phyloP scores from a whole-genome alignment of 2,888 invertebrate genomes.

The Parapristionchus giblindavisi region DNA sequence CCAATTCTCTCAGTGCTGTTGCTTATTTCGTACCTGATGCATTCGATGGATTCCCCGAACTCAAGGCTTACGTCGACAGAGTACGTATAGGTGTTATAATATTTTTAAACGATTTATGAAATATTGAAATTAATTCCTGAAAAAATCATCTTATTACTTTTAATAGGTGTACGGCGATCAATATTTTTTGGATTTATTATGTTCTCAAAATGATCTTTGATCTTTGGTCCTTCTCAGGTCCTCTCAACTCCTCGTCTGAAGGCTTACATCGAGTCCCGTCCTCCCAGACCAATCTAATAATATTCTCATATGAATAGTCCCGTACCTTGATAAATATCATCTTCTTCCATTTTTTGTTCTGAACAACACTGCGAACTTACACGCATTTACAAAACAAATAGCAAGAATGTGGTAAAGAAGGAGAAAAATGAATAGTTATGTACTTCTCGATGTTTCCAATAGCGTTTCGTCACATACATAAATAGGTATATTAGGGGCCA shows the following conservation, averaged over 20 bases:
- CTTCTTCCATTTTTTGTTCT: too few relatives aligned
- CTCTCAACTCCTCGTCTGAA: conserved; percentile 17
- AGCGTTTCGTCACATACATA: too few relatives aligned
- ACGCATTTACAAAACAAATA: too few relatives aligned
- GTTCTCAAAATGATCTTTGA: not conserved
- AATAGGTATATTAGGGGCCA: too few relatives aligned
- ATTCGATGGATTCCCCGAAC: conserved; percentile 21
- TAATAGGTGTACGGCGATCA: not conserved
- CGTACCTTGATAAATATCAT: too few relatives aligned
- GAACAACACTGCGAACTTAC: too few relatives aligned
- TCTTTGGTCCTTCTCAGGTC: not conserved
- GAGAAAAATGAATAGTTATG: too few relatives aligned
- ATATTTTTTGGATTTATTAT: not conserved
- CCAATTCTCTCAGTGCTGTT: conserved; percentile 3
- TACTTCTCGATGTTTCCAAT: too few relatives aligned
- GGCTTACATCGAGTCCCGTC: conserved; percentile 14
- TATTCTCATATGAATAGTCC: too few relatives aligned
- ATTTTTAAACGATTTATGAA: not conserved
- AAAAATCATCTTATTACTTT: not conserved
- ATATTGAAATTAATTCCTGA: not conserved
- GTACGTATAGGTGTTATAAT: not conserved
- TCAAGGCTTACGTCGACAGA: conserved; percentile 22
- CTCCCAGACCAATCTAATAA: not conserved
- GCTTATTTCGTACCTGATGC: conserved; percentile 3
- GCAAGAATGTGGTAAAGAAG: too few relatives aligned